These are phyloP conservation scores for Tinamus guttatus DNA, from an alignment of 2,113 vertebrate species.

Conservation along the genomic window DNA sequence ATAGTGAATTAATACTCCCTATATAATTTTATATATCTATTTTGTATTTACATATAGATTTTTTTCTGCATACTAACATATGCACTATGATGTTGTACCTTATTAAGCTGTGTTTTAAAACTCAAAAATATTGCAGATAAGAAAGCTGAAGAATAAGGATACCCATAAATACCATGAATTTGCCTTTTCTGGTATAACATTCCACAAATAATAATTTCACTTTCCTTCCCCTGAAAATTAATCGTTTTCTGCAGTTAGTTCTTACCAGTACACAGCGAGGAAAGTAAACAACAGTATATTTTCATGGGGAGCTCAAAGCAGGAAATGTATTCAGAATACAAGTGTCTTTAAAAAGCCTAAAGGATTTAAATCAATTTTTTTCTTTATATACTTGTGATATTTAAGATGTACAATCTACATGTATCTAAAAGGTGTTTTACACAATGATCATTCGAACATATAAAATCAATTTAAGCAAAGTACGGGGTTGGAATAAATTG, in stretches of 20 bases:
- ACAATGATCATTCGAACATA: not conserved
- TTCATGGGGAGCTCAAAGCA: not conserved
- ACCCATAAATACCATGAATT: not conserved
- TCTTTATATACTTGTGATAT: not conserved
- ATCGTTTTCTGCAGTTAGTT: not conserved
- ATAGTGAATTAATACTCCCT: not conserved
- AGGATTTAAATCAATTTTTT: not conserved
- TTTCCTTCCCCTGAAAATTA: not conserved
- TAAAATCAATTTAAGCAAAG: not conserved
- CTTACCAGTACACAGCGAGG: not conserved
- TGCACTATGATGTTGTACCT: not conserved
- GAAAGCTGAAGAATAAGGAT: not conserved
- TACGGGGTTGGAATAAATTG: not conserved
- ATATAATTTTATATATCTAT: not conserved
- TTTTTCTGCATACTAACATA: not conserved
- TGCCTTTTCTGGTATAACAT: not conserved
- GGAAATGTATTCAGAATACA: not conserved
- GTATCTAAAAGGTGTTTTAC: fast-evolving
- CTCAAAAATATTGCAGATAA: not conserved
- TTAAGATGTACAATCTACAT: too few species aligned
- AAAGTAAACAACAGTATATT: not conserved
- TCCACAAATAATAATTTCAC: not conserved
- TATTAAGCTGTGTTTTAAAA: not conserved
- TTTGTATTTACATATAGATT: too few species aligned
- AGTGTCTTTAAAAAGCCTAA: not conserved